Evolutionary conservation across 2,888 invertebrate genomes (phyloP).

Genomic region (Chymomyza procnemis): DNA sequence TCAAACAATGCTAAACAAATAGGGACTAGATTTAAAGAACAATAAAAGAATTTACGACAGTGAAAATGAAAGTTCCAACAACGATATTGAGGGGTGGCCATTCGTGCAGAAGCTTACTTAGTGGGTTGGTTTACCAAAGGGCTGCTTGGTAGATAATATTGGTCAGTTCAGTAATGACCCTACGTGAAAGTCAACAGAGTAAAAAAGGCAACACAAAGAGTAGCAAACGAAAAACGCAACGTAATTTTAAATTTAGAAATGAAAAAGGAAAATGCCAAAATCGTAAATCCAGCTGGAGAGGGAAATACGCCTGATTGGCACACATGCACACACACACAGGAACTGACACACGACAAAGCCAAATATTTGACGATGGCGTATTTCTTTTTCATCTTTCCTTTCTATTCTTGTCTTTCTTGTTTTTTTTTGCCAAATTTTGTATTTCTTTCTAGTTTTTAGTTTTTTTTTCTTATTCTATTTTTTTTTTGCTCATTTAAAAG

Average conservation of each 20-base stretch:
- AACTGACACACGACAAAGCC: slow-evolving; percentile 54
- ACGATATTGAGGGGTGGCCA: slow-evolving; percentile 2
- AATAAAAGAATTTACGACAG: slow-evolving; percentile 36
- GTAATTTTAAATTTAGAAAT: slow-evolving; percentile 68
- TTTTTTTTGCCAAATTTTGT: slow-evolving; percentile 18
- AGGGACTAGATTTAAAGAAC: slow-evolving; percentile 27
- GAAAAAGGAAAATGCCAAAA: slow-evolving; percentile 39
- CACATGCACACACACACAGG: slow-evolving; percentile 40
- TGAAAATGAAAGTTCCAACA: slow-evolving; percentile 49
- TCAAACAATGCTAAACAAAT: slow-evolving; percentile 6
- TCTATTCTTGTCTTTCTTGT: slow-evolving; percentile 14
- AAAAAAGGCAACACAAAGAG: slow-evolving; percentile 11
- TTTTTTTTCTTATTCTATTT: background rate
- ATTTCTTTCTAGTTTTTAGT: slow-evolving; percentile 23
- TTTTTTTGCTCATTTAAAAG: slow-evolving; percentile 27
- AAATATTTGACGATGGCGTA: slow-evolving; percentile 68
- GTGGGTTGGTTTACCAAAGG: background rate
- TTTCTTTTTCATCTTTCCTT: slow-evolving; percentile 62
- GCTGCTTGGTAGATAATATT: background rate
- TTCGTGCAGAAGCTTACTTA: slow-evolving; percentile 18
- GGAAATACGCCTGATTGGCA: slow-evolving; percentile 70
- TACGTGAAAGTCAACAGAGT: slow-evolving; percentile 19
- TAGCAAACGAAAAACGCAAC: slow-evolving; percentile 43
- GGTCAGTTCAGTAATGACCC: background rate
- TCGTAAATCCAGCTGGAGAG: slow-evolving; percentile 52